Evolutionary conservation across 2,113 vertebrate genomes (phyloP), one percentile per base, ranked within the genome.

Genomic region (Petrocephalus zakoni): DNA sequence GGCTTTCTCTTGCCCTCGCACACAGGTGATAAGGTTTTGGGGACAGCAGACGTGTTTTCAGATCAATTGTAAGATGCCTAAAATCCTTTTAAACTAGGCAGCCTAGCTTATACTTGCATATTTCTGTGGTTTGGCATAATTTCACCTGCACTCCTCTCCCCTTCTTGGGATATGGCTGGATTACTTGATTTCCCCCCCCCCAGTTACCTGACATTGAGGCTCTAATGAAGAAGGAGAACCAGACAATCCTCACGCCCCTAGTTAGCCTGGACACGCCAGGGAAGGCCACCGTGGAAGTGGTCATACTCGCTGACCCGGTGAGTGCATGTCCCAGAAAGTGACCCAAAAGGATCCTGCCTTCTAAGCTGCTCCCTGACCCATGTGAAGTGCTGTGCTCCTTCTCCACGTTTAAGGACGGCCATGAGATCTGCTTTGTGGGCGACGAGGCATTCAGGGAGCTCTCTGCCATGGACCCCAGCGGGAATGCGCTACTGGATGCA

Each of bases 401-500:
- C 37, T 92, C 15, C 4, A 1, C 22, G 17, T 49, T 61, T 91
- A 49, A 99, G 98, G 97, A 99, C 37, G 95, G 96, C 90, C 98
- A 99, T 91, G 98, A 99, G 92, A 98, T 99, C 91, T 99, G 98
- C 89, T 99, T 99, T 91, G 98, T 99, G 90, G 98, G 97, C 29
- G 98, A 99, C 56, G 96, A 98, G 90, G 97, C 97, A 0, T 99
- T 99, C 88, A 93, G 96, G 93, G 95, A 99, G 82, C 97, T 99
- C 81, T 99, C 98, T 87, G 92, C 92, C 90, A 90, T 96, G 91
- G 98, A 99, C 88, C 96, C 97, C 0, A 91, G 92, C 0, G 97
- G 96, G 92, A 95, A 92, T 92, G 94, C 95, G 3, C 83, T 99
- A 88, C 92, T 99, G 61, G 95, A 99, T 87, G 94, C 97, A 56